Evolutionary conservation across 2,113 vertebrate species (phyloP), one percentile per base, ranked within the genome.

Genomic region (Bungarus multicinctus): DNA sequence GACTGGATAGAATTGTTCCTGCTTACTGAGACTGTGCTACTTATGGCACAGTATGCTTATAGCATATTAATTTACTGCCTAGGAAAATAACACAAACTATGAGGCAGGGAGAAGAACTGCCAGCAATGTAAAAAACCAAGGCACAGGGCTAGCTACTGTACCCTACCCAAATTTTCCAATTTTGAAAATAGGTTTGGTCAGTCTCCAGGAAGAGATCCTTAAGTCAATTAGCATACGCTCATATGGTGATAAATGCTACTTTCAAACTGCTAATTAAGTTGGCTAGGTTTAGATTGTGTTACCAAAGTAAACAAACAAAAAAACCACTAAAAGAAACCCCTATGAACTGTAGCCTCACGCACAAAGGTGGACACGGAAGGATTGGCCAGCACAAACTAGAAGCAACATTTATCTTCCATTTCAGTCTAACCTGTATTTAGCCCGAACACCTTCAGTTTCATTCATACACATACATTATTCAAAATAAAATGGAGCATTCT

Each of bases 401-500:
- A 98, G 97, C 97, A 97, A 98, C 94, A 97, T 94, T 96, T 97
- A 96, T 96, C 97, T 96, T 97, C 97, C 97, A 96, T 95, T 97
- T 98, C 96, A 96, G 97, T 97, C 96, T 97, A 98, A 97, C 97
- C 97, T 96, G 97, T 97, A 97, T 96, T 60, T 97, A 97, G 98
- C 98, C 97, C 95, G 97, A 98, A 98, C 97, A 98, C 97, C 97
- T 98, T 97, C 98, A 96, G 97, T 97, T 97, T 98, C 97, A 98
- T 98, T 98, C 96, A 97, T 97, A 97, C 96, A 97, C 97, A 97
- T 97, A 97, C 95, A 97, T 97, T 97, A 97, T 97, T 97, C 95
- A 97, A 98, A 98, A 97, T 97, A 97, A 98, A 98, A 95, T 96
- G 97, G 97, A 97, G 97, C 96, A 94, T 97, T 97, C 95, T 95